phyloP scores from a whole-genome alignment of 2,113 vertebrate genomes.

The Halcyon malimbica region DNA sequence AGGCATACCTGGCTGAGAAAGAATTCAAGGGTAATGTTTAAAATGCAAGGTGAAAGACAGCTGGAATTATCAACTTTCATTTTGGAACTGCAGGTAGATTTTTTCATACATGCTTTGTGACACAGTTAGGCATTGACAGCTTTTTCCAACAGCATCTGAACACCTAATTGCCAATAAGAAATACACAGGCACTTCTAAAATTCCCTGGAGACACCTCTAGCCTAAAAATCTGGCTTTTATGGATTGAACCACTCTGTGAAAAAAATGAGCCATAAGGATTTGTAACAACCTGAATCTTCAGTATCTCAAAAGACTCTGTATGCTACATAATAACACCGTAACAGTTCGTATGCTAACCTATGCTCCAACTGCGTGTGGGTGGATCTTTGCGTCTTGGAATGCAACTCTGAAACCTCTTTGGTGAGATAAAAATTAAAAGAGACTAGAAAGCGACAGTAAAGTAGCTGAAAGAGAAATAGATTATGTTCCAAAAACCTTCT shows the following conservation, averaged over 20 bases:
- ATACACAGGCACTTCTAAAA: neutral
- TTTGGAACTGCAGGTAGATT: neutral
- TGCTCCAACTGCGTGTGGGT: neutral
- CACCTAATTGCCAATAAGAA: neutral
- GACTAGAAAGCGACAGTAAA: neutral
- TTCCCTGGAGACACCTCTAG: neutral
- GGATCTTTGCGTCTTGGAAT: neutral
- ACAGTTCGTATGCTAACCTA: neutral
- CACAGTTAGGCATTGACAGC: rapidly evolving
- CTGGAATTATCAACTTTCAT: neutral
- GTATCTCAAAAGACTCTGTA: neutral
- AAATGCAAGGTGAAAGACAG: neutral
- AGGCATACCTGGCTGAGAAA: neutral
- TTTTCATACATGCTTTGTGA: neutral
- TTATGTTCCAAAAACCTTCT: neutral
- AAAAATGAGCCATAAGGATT: neutral
- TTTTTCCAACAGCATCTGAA: neutral
- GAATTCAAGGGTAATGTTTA: neutral
- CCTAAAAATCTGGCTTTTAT: neutral
- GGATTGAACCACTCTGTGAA: neutral
- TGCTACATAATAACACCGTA: neutral
- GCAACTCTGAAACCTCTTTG: neutral
- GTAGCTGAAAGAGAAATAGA: neutral
- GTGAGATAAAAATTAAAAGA: neutral
- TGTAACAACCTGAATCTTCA: neutral